Conservation (phyloP, 2,888 invertebrate genomes). For the Didymodactylos carnosus region DNA sequence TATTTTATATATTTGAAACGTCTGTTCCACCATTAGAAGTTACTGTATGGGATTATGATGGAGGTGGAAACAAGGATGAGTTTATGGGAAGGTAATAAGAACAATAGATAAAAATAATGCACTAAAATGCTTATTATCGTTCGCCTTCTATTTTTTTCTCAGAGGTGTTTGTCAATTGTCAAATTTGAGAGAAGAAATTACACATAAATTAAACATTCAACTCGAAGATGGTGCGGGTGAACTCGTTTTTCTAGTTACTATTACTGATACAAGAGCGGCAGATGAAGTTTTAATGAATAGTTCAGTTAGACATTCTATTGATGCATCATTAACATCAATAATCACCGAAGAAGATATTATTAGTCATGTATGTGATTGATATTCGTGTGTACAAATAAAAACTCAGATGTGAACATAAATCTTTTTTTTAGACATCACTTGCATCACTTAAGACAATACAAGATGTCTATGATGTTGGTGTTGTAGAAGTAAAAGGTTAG, state of each 20-base stretch:
- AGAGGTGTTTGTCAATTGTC: conserved; percentile 68
- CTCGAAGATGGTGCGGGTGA: conserved; percentile 66
- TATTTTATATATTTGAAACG: conserved; percentile 80
- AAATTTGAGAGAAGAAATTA: conserved; percentile 62
- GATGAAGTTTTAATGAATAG: conserved; percentile 59
- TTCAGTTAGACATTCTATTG: not conserved
- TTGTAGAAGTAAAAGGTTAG: conserved; percentile 62
- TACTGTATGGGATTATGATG: conserved; percentile 68
- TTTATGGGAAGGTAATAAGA: conserved; percentile 53
- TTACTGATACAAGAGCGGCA: conserved; percentile 76
- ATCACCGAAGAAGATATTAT: conserved; percentile 53
- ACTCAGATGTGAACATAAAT: no score
- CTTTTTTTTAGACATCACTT: conserved; percentile 34
- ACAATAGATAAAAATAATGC: no score
- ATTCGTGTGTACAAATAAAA: no score
- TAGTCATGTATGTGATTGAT: conserved; percentile 25
- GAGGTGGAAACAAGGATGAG: conserved; percentile 55
- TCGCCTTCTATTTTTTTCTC: conserved; percentile 17
- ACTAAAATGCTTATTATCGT: no score
- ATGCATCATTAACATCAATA: not conserved
- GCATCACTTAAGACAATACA: conserved; percentile 49
- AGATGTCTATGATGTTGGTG: conserved; percentile 66
- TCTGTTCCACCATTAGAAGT: conserved; percentile 74
- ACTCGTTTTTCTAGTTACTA: conserved; percentile 67
- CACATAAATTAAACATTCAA: conserved; percentile 67